phyloP scores from a whole-genome alignment of 2,888 invertebrate genomes.

The Andrena marginata region DNA sequence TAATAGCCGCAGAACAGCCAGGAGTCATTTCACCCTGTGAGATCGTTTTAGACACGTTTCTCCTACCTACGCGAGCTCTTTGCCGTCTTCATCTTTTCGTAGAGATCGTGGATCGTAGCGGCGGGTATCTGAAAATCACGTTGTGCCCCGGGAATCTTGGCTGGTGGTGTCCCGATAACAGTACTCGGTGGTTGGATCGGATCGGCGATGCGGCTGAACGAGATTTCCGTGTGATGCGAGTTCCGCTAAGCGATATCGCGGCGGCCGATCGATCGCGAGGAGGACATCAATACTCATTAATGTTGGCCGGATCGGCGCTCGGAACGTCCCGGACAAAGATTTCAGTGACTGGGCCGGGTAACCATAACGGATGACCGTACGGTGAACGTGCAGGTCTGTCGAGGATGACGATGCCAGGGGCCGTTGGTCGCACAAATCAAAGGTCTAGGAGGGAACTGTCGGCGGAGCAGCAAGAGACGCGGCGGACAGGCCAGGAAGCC shows the following conservation, averaged over 20 bases:
- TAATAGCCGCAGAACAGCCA: no score
- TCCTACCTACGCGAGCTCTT: background rate
- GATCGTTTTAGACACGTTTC: no score
- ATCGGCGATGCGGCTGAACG: conserved; percentile 40
- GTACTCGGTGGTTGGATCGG: conserved; percentile 20
- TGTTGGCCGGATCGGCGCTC: conserved; percentile 77
- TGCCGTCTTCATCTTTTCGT: background rate
- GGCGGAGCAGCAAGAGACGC: conserved; percentile 3
- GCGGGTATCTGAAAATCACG: background rate
- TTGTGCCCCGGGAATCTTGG: background rate
- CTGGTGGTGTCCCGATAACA: conserved; percentile 42
- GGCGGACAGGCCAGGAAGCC: conserved; percentile 48
- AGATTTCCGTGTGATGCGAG: conserved; percentile 57
- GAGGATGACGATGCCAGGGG: conserved; percentile 45
- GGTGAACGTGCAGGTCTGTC: conserved; percentile 77
- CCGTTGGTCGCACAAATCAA: conserved; percentile 47
- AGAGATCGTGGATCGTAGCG: background rate
- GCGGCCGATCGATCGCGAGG: conserved; percentile 71
- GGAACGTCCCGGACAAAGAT: conserved; percentile 76
- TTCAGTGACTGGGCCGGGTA: conserved; percentile 66
- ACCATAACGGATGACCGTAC: conserved; percentile 79
- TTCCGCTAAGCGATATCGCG: conserved; percentile 64
- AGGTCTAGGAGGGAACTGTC: conserved; percentile 44
- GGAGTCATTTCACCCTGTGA: no score
- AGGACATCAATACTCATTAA: conserved; percentile 81